Evolutionary conservation across 1,140 invertebrate species (phyloP).

Genomic region (Venustaconcha ellipsiformis): DNA sequence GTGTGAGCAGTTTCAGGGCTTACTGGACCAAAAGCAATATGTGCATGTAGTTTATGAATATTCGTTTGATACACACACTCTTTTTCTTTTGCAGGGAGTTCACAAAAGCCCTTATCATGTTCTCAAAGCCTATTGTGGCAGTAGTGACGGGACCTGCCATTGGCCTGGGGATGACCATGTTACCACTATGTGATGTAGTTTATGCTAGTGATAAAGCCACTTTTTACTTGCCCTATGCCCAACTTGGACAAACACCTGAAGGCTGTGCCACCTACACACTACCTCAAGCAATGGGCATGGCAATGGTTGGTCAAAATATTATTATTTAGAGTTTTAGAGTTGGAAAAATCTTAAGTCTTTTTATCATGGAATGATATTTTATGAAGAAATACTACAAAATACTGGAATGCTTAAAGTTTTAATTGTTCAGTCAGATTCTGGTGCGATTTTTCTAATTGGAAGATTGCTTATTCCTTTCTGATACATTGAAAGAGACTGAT

Average conservation of each 20-base stretch:
- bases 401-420: too few species aligned
- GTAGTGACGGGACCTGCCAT: slow-evolving; percentile 93
- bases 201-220: slow-evolving; percentile 86
- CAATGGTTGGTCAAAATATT: slow-evolving; percentile 73
- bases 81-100: slow-evolving; percentile 72
- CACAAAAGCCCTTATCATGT: slow-evolving; percentile 84
- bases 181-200: slow-evolving; percentile 89
- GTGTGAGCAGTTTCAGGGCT: too few species aligned
- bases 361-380: too few species aligned
- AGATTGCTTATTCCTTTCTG: too few species aligned
- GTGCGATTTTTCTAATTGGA: too few species aligned
- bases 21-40: too few species aligned
- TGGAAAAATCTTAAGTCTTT: too few species aligned
- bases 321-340: too few species aligned
- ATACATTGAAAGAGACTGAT: too few species aligned
- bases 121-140: slow-evolving; percentile 90
- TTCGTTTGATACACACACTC: background rate
- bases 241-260: slow-evolving; percentile 84
- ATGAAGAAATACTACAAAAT: too few species aligned
- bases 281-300: slow-evolving; percentile 82
- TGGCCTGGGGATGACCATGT: slow-evolving; percentile 86
- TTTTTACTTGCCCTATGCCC: slow-evolving; percentile 87
- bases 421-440: too few species aligned
- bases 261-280: slow-evolving; percentile 86
- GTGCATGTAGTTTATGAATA: too few species aligned